Base-by-base conservation (phyloP, 2,113 vertebrate genomes). In the Mellivora capensis region DNA sequence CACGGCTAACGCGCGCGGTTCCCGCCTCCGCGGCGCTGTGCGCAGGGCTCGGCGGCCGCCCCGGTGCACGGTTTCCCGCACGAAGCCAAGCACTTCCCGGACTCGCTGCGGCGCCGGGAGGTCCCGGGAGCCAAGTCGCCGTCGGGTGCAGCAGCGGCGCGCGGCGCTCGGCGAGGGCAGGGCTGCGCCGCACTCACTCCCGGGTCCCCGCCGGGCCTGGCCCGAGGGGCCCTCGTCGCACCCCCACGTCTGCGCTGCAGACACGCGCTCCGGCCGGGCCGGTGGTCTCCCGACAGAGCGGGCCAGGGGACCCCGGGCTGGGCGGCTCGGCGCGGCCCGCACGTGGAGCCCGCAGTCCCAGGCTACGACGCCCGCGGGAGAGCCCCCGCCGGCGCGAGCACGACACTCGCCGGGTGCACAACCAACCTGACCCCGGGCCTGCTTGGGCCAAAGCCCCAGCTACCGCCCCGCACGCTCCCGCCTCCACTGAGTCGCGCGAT, bases 1-100 rank as follows among this genome's bases (percentile, higher is more conserved):
- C 37, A 2, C 0, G 10, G 47, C 21, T 3, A 0, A 23, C 29
- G 3, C 1, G 14, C 64, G 1, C 42, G 1, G n/a, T 21, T n/a
- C 42, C 47, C 83, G 7, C n/a, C 0, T 29, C 6, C 2, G 21
- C 57, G 5, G 23, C 0, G 0, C 15, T 52, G 27, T 15, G 0
- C 4, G 34, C 23, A 10, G 29, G 74, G 57, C 37, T 42, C 8
- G 6, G 0, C 4, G 76, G 76, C 42, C 54, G 3, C 14, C 31
- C n/a, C 18, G 74, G n/a, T 0, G n/a, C 39, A 5, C 0, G 12
- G 10, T 15, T 1, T 34, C 20, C 76, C 9, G 21, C 29, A 7
- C 17, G 6, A n/a, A 29, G 29, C 29, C 2, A 13, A 27, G 62
- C 11, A 8, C 29, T 44, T 34, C n/a, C 20, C 4, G 15, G 42